Base-by-base conservation (phyloP, 1,140 invertebrate species). In the Oryzaephilus surinamensis region DNA sequence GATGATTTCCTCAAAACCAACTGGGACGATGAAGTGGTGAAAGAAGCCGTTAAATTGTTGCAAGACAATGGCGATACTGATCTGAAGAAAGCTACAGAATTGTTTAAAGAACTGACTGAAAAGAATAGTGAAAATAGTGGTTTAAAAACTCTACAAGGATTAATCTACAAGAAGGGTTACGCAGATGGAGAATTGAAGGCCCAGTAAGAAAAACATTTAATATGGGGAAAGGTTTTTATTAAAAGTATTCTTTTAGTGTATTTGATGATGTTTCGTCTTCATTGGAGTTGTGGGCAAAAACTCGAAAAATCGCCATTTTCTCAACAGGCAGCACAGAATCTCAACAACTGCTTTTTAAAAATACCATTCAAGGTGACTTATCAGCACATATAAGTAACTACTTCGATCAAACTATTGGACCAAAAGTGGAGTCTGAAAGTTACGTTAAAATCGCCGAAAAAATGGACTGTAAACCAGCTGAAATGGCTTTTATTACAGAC, bases 311-410 rank as follows among this genome's bases (percentile, higher is more conserved):
- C 20, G 91, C 82, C 51, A 77, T 95, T 31, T 97, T 90, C 55
- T 96, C 91, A 1, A 94, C 90, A 33, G 93, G 92, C 28, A 93
- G 86, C 49, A 76, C 91, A 0, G 77, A 84, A 54, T 85, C 90
- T 20, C 93, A 97, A 63, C 88, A 92, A 59, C 67, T 94, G 6
- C 68, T 96, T 2, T 94, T 95, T 61, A 67, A 69, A 1, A 65
- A 93, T 60, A 79, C 87, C 12, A 61, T 65, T 17, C 65, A 75
- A 27, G 92, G 91, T 10, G 77, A 96, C 66, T 56, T 96, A 41
- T 63, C 75, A 30, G 57, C 77, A 63, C 70, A 77, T 35, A 78
- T 96, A 23, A 76, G 72, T 42, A 84, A 77, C 12, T 79, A 89
- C 62, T 96, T 91, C 62, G 91, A 96, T 57, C 92, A 88, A 6